Base-by-base conservation (phyloP, 2,888 invertebrate species). In the Neoaliturus tenellus region DNA sequence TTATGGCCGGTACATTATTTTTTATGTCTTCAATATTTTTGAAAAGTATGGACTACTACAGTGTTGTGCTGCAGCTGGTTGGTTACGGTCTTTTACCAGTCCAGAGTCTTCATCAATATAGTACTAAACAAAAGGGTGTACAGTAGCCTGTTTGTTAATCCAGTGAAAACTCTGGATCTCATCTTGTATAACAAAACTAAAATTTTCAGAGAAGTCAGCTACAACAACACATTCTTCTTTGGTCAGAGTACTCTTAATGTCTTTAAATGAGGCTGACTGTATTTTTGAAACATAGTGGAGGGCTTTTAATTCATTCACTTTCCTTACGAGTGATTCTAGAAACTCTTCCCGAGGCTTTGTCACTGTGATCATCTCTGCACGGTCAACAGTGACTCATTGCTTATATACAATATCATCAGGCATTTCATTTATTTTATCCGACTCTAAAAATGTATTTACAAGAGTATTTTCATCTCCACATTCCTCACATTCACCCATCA, bases 161-260 rank as follows among this genome's bases (percentile, higher is more conserved):
- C 82, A 82, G 48, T 82, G 51, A 44, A n/a, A 69, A 73, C 82
- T 73, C n/a, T 71, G 82, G 51, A 73, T 73, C 44, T 82, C 82
- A 35, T 82, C 82, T 82, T 82, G 75, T 39, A 82, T 25, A 4
- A 51, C 55, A 55, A 51, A 73, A 8, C 33, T 55, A 23, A 75
- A 58, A n/a, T 82, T 75, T 35, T 82, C 75, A 23, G 75, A 17
- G 20, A 82, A 82, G 51, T 82, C 82, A 31, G 51, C 48, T 55
- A 35, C 17, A 31, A 51, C 55, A 33, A 82, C 31, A 75, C 82
- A 82, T 33, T 71, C 82, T 55, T 82, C 58, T 58, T 35, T 55
- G 3, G 82, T 73, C 28, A 82, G 23, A 55, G 48, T 73, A 73
- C 55, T 55, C 75, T 82, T 82, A 23, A 55, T 20, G 31, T 51